phyloP scores from a whole-genome alignment of 2,113 vertebrate species.

The Planiliza haematocheilus region DNA sequence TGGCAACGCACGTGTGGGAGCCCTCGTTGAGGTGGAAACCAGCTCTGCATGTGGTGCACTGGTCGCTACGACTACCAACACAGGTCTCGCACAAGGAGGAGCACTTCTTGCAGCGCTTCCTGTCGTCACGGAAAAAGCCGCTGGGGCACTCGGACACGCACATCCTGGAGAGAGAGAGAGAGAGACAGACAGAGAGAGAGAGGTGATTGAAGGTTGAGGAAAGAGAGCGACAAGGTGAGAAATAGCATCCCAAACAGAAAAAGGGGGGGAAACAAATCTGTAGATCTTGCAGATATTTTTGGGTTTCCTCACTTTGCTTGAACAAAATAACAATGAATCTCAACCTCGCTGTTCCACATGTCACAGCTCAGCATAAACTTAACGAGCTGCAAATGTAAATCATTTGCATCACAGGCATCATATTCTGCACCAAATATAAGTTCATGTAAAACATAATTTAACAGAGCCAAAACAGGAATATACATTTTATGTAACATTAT shows the following conservation, averaged over 20 bases:
- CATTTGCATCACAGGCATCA: not conserved
- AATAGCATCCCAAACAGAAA: not conserved
- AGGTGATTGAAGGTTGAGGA: conserved; percentile 1
- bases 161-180: conserved; percentile 82
- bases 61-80: conserved; percentile 92
- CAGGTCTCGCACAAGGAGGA: conserved; percentile 93
- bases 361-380: conserved; percentile 7
- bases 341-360: not conserved
- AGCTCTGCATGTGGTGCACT: conserved; percentile 92
- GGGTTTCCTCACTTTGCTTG: not conserved
- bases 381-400: conserved; percentile 24
- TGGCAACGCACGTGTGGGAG: conserved; percentile 88
- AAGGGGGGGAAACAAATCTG: no score
- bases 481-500: not conserved
- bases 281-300: not conserved
- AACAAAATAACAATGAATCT: no score
- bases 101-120: conserved; percentile 97
- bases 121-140: conserved; percentile 95
- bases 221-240: not conserved
- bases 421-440: not conserved
- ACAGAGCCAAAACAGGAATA: not conserved
- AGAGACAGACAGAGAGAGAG: not conserved
- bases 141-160: conserved; percentile 95
- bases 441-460: conserved; percentile 6
- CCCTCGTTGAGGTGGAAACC: conserved; percentile 94